phyloP scores from a whole-genome alignment of 2,888 invertebrate genomes.

The Caenorhabditis plicata region DNA sequence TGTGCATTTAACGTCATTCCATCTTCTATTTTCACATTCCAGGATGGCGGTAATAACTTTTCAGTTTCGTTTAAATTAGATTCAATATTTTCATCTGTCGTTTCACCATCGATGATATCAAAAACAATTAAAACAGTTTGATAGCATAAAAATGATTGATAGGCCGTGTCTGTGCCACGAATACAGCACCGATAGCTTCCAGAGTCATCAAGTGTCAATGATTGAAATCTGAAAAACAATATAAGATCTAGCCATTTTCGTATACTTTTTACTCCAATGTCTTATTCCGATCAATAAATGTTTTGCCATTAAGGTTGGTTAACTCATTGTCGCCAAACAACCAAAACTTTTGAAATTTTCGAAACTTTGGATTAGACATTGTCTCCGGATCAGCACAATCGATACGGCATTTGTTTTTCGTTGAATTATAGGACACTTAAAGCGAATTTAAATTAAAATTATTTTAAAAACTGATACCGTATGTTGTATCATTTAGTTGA shows the following conservation, averaged over 20 bases:
- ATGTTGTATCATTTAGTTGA: no score
- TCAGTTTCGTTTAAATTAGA: slow-evolving; percentile 4
- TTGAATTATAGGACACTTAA: slow-evolving; percentile 22
- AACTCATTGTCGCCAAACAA: slow-evolving; percentile 23
- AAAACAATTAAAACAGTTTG: slow-evolving; percentile 14
- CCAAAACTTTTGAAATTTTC: slow-evolving; percentile 25
- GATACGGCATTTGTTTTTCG: slow-evolving; percentile 17
- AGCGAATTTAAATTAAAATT: slow-evolving; percentile 83
- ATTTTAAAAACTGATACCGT: no score
- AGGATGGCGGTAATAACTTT: slow-evolving; percentile 12
- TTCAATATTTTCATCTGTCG: neutral
- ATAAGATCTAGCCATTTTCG: no score
- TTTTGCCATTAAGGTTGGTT: slow-evolving; percentile 22
- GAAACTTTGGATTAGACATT: slow-evolving; percentile 17
- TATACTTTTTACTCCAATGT: slow-evolving; percentile 14
- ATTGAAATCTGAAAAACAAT: slow-evolving; percentile 21
- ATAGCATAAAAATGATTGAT: slow-evolving; percentile 30
- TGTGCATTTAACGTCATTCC: slow-evolving; percentile 18
- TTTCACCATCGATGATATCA: slow-evolving; percentile 9
- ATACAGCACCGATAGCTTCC: slow-evolving; percentile 25
- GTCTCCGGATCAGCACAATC: slow-evolving; percentile 27
- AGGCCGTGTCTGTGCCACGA: slow-evolving; percentile 19
- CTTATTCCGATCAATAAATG: slow-evolving; percentile 29
- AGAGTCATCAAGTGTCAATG: slow-evolving; percentile 13
- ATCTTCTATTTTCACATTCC: slow-evolving; percentile 20